Evolutionary conservation across 2,113 vertebrate species (phyloP).

Genomic region (Malurus cyaneus): DNA sequence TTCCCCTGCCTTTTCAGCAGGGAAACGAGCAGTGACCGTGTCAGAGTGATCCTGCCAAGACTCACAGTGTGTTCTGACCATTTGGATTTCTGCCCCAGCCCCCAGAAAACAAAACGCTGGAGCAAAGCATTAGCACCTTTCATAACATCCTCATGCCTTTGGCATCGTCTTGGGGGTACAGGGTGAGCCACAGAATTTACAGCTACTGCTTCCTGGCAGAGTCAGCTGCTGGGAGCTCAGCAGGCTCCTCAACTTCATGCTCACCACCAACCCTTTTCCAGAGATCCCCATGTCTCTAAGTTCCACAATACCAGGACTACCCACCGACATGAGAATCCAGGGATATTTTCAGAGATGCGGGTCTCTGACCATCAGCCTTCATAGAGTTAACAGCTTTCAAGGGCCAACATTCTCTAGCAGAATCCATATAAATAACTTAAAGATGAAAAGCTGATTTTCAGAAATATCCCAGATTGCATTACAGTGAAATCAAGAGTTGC

Average conservation of each 20-base stretch:
- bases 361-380: background rate
- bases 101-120: background rate
- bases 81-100: background rate
- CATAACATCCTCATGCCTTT: background rate
- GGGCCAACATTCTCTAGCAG: background rate
- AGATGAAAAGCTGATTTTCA: background rate
- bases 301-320: background rate
- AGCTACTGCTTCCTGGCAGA: background rate
- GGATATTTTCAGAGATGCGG: background rate
- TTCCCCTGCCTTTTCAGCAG: background rate
- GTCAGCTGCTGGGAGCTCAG: background rate
- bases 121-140: background rate
- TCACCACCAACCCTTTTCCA: background rate
- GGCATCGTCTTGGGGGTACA: background rate
- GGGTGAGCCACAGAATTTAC: background rate
- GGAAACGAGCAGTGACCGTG: background rate
- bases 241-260: background rate
- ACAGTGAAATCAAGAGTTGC: background rate
- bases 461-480: background rate
- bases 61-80: background rate
- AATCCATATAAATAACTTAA: background rate
- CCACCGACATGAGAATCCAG: fast-evolving
- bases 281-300: background rate
- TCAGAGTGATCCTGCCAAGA: background rate
- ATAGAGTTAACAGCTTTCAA: background rate